Conservation (phyloP, 2,113 vertebrate genomes). For the Odocoileus virginianus region DNA sequence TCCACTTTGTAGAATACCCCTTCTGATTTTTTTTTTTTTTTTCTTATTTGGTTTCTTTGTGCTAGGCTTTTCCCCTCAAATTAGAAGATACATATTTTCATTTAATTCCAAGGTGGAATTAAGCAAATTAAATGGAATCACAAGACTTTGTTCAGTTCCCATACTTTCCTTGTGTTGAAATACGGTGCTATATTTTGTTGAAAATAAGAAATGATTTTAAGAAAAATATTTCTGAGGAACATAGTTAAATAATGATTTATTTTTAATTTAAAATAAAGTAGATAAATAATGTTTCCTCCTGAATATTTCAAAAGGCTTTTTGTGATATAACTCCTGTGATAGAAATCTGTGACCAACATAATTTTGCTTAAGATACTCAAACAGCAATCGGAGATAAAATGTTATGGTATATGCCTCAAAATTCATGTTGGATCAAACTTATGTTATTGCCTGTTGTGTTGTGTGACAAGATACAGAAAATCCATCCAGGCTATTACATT, state of each 20-base stretch:
- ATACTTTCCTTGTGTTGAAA: not conserved
- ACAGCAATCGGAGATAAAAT: not conserved
- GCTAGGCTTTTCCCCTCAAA: not conserved
- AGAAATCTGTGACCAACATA: not conserved
- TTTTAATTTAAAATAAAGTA: constrained; percentile 19
- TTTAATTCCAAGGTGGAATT: not conserved
- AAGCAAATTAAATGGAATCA: constrained; percentile 12
- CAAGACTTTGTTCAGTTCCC: not conserved
- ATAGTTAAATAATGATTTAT: constrained; percentile 14
- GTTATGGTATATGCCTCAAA: not conserved
- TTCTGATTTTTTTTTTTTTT: not conserved
- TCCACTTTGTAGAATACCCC: not conserved
- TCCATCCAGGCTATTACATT: not conserved
- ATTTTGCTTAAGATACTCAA: not conserved
- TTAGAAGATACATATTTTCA: not conserved
- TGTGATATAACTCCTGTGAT: not conserved
- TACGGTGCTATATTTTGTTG: not conserved
- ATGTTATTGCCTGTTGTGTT: not conserved
- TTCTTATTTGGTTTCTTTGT: not conserved
- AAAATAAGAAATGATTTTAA: not conserved
- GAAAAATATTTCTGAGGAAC: not conserved
- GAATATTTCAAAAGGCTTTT: not conserved
- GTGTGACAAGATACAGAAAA: not conserved
- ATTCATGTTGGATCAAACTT: not conserved
- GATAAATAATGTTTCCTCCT: not conserved